Evolutionary conservation across 2,797 vertebrate species (phyloP), one percentile per base, ranked within the genome.

Genomic region (Masticophis lateralis): DNA sequence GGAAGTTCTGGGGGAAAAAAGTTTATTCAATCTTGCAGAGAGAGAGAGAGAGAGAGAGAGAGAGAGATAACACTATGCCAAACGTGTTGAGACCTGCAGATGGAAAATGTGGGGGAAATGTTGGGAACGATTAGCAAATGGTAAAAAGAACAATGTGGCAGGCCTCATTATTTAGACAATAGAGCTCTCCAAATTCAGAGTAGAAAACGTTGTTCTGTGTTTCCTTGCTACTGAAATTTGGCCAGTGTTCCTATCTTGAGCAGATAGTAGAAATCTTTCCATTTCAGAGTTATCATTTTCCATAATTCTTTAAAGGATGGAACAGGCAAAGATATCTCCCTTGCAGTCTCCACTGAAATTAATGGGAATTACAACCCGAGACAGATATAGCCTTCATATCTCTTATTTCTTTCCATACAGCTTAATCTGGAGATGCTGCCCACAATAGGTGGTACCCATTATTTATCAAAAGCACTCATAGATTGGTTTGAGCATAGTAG

Each of bases 401-500:
- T 86, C 47, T 28, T 63, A 63, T 93, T 91, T 56, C 28, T 91
- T 91, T 93, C 87, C 55, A 25, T 57, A 59, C 4, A 47, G 47
- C 47, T 86, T 63, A 28, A 27, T 87, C 47, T 59, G 51, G n/a
- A 91, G 56, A 93, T 91, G 88, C 83, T 89, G n/a, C 66, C 87
- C 43, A 83, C 43, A 83, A 32, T 63, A 63, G 32, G 18, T 66
- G 91, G 69, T 86, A 27, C 25, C 69, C n/a, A n/a, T 53, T 56
- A 59, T 93, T 91, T 89, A 63, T 89, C 61, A 91, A 91, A 92
- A 91, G 27, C 69, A 66, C 69, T 91, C 66, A 89, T 28, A 91
- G 87, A 93, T 89, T 66, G 90, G 69, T 86, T 93, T 91, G 90
- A 91, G 66, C 87, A 91, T 28, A 93, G 90, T 74, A 89, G 87